Evolutionary conservation across 2,888 invertebrate species (phyloP).

Genomic region (Melangyna quadrimaculata): DNA sequence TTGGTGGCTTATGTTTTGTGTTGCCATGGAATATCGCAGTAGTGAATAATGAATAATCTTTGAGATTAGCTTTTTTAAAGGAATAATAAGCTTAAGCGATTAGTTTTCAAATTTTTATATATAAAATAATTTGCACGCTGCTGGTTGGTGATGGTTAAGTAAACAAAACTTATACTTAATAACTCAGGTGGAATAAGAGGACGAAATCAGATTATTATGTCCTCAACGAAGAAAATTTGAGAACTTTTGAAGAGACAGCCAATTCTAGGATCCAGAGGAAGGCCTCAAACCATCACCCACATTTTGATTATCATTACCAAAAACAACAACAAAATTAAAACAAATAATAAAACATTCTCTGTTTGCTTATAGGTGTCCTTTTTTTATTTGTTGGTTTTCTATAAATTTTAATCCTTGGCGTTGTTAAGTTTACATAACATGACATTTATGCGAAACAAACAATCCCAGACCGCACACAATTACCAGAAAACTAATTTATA

Average conservation of each 20-base stretch:
- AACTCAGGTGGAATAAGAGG: not conserved
- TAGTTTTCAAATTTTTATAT: constrained; percentile 34
- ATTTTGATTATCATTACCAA: not conserved
- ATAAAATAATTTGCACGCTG: not conserved
- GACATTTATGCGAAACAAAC: constrained; percentile 6
- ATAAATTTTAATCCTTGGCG: not conserved
- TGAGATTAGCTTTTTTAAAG: constrained; percentile 45
- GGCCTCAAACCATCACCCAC: no score
- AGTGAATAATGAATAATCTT: constrained; percentile 39
- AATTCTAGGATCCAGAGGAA: not conserved
- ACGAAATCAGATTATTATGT: not conserved
- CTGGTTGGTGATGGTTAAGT: not conserved
- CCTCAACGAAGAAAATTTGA: not conserved
- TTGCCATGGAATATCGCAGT: not conserved
- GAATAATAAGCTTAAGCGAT: constrained; percentile 54
- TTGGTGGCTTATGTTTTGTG: not conserved
- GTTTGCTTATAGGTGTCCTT: not conserved
- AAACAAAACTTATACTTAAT: not conserved
- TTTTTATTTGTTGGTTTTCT: not conserved
- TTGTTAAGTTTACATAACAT: constrained; percentile 12
- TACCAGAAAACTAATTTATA: constrained; percentile 24
- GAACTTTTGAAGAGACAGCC: not conserved
- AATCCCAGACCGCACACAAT: constrained; percentile 11
- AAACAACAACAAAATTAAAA: not conserved
- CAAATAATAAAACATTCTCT: not conserved